These are phyloP conservation scores for Salvelinus sp. DNA, from an alignment of 2,113 vertebrate genomes.

Conservation along the genomic window DNA sequence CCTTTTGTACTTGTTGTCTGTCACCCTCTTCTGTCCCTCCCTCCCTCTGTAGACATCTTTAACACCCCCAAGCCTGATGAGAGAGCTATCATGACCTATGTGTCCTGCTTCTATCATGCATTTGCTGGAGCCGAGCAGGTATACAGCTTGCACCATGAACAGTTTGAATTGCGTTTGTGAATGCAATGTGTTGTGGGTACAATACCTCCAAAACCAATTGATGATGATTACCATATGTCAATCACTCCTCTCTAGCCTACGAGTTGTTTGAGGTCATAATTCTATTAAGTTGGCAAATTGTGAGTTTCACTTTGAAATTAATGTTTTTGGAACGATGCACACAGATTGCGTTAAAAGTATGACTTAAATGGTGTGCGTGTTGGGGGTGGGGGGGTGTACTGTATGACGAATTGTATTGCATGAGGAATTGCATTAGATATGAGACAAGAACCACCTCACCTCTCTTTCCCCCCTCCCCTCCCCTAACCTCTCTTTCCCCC, in stretches of 20 bases:
- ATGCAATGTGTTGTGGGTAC: background rate
- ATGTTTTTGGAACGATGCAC: background rate
- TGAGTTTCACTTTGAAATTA: background rate
- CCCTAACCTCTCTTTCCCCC: no score
- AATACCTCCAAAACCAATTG: background rate
- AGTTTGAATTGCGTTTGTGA: background rate
- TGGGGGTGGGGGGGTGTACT: no score
- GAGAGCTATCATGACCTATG: slow-evolving; percentile 98
- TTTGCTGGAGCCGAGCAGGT: slow-evolving; percentile 99
- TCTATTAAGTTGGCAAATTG: background rate
- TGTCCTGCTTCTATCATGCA: slow-evolving; percentile 98
- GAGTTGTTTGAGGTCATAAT: no score
- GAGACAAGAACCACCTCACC: background rate
- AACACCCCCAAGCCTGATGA: slow-evolving; percentile 98
- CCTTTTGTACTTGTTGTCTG: slow-evolving; percentile 19
- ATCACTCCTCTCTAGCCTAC: background rate
- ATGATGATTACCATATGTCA: background rate
- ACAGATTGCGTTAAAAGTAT: background rate
- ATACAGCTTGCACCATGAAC: slow-evolving; percentile 33
- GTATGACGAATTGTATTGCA: no score
- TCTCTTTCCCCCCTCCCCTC: background rate
- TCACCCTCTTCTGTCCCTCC: slow-evolving; percentile 6
- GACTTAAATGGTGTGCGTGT: background rate
- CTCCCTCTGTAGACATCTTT: slow-evolving; percentile 85
- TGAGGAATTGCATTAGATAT: no score